Evolutionary conservation across 2,797 vertebrate genomes (phyloP), one percentile per base, ranked within the genome.

Genomic region (Pangasius djambal): DNA sequence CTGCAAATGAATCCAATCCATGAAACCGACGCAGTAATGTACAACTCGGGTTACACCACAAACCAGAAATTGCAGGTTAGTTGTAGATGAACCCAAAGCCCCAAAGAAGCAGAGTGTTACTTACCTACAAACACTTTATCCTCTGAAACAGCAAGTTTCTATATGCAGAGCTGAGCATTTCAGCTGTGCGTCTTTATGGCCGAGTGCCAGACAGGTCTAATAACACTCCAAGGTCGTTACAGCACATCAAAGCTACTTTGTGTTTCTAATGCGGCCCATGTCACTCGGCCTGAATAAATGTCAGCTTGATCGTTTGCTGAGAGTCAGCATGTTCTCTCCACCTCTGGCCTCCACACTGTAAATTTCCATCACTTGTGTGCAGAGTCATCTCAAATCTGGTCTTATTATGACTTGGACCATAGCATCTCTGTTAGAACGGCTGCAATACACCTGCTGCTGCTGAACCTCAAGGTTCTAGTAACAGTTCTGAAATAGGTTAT

Each of bases 241-340:
- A 84, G 89, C 89, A 87, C 90, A 88, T 89, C 89, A 89, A 74
- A 65, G 87, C 65, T 91, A 88, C 87, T 90, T 86, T 86, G 90
- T 89, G 88, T 87, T 92, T 90, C 87, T 89, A 90, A 90, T 89
- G 89, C 83, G 50, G 86, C 82, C 88, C 59, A 59, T 86, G 77
- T 90, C 88, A 79, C 82, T 87, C 65, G 65, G 82, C 74, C 88
- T 91, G 89, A 88, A 87, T 86, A 89, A 89, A 89, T 88, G 61
- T 89, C 90, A 88, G 85, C 70, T 83, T 50, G 57, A 82, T 88
- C 84, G 85, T 90, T 89, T 86, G 82, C 85, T 44, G 88, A 89
- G 88, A 89, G 87, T 89, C 88, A 89, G 87, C 83, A 87, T 84
- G 83, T 81, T 90, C 85, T 87, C 77, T 81, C 86, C 86, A 85